A percentile compares a stretch with the other conserved stretches of the same genome.
phyloP scores from a whole-genome alignment of 2,797 vertebrate genomes.

The Phrynocephalus vlangalii region DNA sequence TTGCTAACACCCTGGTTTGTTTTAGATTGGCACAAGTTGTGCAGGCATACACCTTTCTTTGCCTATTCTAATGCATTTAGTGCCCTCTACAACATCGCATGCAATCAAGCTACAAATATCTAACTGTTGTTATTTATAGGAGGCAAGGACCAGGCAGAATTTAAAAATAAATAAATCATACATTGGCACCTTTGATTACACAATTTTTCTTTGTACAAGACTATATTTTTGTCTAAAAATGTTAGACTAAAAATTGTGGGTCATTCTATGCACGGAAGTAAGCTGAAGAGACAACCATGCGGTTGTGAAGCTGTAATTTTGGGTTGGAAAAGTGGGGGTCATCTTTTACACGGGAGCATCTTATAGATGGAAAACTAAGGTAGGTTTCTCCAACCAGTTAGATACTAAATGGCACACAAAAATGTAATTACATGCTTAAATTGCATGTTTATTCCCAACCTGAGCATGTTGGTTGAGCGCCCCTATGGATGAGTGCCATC shows the following conservation, averaged over 20 bases:
- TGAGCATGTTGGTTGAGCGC: constrained; percentile 36
- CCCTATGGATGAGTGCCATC: constrained; percentile 48
- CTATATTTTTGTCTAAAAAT: no score
- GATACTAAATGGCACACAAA: no score
- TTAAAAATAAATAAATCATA: constrained; percentile 63
- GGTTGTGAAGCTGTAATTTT: no score
- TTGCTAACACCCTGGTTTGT: not conserved
- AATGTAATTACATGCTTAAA: no score
- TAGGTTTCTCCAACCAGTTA: constrained; percentile 59
- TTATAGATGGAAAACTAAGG: no score
- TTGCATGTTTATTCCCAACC: constrained; percentile 66
- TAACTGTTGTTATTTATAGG: constrained; percentile 31
- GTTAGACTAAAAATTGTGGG: no score
- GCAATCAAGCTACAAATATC: not conserved
- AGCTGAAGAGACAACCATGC: no score
- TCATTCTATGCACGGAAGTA: no score
- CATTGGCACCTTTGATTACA: constrained; percentile 13
- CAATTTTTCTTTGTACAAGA: no score
- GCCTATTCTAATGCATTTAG: not conserved
- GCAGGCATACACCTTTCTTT: not conserved
- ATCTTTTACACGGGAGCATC: no score
- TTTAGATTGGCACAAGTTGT: not conserved
- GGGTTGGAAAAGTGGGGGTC: no score
- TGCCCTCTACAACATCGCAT: not conserved
- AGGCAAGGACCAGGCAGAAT: constrained; percentile 48